phyloP scores from a whole-genome alignment of 2,797 vertebrate species.

The Apodemus agrarius region DNA sequence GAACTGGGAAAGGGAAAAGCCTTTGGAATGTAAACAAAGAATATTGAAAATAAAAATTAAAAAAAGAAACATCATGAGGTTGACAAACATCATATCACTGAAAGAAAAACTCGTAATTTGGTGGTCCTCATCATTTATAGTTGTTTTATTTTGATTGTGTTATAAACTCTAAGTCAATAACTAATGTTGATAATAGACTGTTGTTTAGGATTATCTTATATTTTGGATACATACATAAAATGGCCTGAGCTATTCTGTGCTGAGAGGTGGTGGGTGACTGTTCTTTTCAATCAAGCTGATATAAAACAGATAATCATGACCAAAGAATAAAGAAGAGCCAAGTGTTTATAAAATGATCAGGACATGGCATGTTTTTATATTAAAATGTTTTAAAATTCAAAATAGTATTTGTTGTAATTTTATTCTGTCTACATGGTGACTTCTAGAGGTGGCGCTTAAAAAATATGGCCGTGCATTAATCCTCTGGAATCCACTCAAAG shows the following conservation, averaged over 20 bases:
- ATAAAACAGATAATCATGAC: neutral
- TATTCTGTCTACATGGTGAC: neutral
- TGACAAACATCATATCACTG: neutral
- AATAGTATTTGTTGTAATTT: slow-evolving; percentile 26
- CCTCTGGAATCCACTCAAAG: slow-evolving; percentile 6
- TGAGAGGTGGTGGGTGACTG: neutral
- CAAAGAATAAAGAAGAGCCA: neutral
- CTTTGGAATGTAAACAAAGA: too few species aligned
- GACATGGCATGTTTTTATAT: neutral
- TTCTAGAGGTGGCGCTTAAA: slow-evolving; percentile 17
- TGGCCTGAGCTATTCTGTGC: neutral
- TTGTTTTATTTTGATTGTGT: neutral
- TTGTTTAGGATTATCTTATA: neutral
- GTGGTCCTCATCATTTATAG: neutral
- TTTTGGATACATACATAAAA: neutral
- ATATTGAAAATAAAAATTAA: too few species aligned
- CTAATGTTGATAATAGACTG: neutral
- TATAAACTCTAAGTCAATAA: neutral
- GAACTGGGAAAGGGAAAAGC: too few species aligned
- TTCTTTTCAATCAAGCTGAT: neutral
- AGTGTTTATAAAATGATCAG: slow-evolving; percentile 20
- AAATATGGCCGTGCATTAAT: neutral
- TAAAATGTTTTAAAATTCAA: slow-evolving; percentile 13
- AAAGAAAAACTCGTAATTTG: neutral
- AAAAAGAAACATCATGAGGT: too few species aligned